Base-by-base conservation (phyloP, 2,113 vertebrate genomes). In the Mesitornis unicolor region DNA sequence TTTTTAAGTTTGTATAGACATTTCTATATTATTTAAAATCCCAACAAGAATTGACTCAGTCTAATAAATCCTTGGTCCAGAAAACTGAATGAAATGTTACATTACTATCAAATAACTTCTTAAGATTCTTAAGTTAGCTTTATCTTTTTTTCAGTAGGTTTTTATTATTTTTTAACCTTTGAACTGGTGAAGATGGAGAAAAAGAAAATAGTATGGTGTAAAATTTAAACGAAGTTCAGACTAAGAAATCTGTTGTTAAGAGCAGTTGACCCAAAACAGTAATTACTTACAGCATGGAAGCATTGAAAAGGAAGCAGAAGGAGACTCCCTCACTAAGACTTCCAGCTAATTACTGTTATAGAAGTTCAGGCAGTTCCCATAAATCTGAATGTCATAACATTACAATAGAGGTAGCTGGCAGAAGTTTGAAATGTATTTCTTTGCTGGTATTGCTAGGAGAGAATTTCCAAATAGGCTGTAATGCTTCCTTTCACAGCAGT, bases 351-450 rank as follows among this genome's bases (percentile, higher is more conserved):
- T 94, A 93, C 68, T 91, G 48, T 83, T 95, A 83, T 16, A 81
- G 70, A 93, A 54, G 24, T 90, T 80, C 60, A 79, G 94, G 77
- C 43, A 93, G 35, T 73, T 88, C 20, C 14, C 60, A 94, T 97
- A 96, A 97, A 97, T 96, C 74, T 84, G 90, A 84, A 81, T 74
- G 71, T 92, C 65, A 75, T 90, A 96, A 64, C 40, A 82, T 45
- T 81, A 47, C 70, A 95, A 67, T 26, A 77, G 31, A 75, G 40
- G n/a, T 56, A 95, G 61, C 36, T 92, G 31, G 65, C 22, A 78
- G 31, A 47, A 38, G n/a, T 93, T 77, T 60, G 84, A 77, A 89
- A 84, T 80, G 42, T 53, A 47, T 80, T 54, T 85, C 50, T 91
- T 97, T 91, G 48, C 43, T 94, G 56, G 4, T 81, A 54, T 81